Conservation (phyloP, 1,140 invertebrate species). For the Trinorchestia longiramus region DNA sequence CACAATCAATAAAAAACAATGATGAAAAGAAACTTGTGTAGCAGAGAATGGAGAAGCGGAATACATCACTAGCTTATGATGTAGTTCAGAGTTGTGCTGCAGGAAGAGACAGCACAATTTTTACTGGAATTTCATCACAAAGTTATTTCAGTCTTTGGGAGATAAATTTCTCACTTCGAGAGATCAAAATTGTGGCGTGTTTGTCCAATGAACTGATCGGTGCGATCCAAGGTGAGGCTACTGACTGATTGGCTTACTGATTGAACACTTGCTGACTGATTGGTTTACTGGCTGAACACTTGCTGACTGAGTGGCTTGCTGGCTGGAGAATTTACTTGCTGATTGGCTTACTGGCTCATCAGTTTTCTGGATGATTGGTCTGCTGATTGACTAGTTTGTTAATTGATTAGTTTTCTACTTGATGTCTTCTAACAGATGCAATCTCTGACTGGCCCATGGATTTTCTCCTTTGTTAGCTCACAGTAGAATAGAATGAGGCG, state of each 20-base stretch:
- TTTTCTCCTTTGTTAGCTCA: background rate
- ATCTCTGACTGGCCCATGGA: background rate
- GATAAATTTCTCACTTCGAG: background rate
- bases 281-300: background rate
- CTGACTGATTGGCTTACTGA: background rate
- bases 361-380: background rate
- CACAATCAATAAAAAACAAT: no score
- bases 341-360: background rate
- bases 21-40: no score
- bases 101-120: no score
- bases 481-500: no score
- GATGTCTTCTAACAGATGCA: background rate
- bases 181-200: background rate
- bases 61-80: no score
- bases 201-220: background rate
- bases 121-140: background rate
- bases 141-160: background rate
- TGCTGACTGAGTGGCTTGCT: background rate
- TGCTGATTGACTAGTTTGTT: background rate
- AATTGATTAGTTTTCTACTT: background rate
- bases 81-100: no score
- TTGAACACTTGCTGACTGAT: background rate
- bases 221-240: no score
- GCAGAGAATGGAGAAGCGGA: no score
- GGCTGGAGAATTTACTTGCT: background rate